phyloP scores from a whole-genome alignment of 1,140 invertebrate species.

The Drosophila rhopaloa region DNA sequence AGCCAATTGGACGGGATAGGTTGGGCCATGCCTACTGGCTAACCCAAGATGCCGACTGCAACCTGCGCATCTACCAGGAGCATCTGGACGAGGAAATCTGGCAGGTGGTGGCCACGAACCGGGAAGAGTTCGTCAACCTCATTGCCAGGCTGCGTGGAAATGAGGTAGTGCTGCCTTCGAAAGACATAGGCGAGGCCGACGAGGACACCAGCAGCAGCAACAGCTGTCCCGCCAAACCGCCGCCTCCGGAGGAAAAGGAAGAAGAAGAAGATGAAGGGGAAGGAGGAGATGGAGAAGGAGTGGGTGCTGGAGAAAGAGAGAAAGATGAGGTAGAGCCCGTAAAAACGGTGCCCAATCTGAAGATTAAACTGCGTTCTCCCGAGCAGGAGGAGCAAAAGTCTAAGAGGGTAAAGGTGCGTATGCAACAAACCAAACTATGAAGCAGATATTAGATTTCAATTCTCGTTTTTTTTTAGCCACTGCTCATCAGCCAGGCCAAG shows the following conservation, averaged over 20 bases:
- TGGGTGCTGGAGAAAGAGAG: not conserved
- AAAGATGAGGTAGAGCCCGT: slow-evolving; percentile 50
- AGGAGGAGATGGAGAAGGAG: slow-evolving; percentile 39
- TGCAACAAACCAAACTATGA: not conserved
- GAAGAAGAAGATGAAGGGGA: slow-evolving; percentile 63
- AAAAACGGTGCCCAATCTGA: slow-evolving; percentile 70
- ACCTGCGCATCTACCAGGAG: slow-evolving; percentile 96
- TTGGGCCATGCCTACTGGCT: slow-evolving; percentile 96
- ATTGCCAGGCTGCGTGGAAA: slow-evolving; percentile 90
- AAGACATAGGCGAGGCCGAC: slow-evolving; percentile 86
- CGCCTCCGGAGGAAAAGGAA: slow-evolving; percentile 79
- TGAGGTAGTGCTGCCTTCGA: slow-evolving; percentile 86
- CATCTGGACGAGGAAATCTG: slow-evolving; percentile 98
- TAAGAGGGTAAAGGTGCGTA: slow-evolving; percentile 68
- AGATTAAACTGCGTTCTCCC: slow-evolving; percentile 72
- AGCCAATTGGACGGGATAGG: slow-evolving; percentile 95
- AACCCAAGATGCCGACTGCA: slow-evolving; percentile 94
- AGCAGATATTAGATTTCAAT: not conserved
- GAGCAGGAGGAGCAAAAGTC: slow-evolving; percentile 51
- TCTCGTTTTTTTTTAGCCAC: slow-evolving; percentile 42
- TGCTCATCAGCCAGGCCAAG: slow-evolving; percentile 69
- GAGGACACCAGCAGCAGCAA: slow-evolving; percentile 87
- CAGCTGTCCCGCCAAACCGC: slow-evolving; percentile 73
- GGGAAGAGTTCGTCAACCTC: slow-evolving; percentile 90
- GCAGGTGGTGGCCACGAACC: slow-evolving; percentile 95